Base-by-base conservation (phyloP, 2,888 invertebrate species). In the Campopleginae sp. region DNA sequence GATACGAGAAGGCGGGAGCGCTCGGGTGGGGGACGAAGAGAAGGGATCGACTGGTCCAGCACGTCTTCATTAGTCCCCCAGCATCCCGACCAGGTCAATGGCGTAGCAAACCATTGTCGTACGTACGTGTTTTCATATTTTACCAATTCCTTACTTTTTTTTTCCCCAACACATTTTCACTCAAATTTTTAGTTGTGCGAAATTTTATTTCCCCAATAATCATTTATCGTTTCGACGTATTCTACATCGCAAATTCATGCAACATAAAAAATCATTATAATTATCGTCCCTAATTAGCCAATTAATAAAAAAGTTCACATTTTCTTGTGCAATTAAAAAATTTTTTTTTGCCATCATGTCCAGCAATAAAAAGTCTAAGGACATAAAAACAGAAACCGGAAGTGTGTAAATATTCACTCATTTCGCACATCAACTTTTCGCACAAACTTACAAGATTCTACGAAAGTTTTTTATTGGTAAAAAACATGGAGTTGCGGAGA, bases 1-100 rank as follows among this genome's bases (percentile, higher is more conserved):
- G 51, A 61, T 74, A 76, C 70, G 82, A 71, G 85, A 77, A 38
- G 63, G 51, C 61, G 38, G 61, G 65, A 68, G 58, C 58, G 58
- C 58, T 58, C 14, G 31, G 75, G 71, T 84, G 58, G 75, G 44
- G 27, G 58, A 38, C 61, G 74, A 42, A 68, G 51, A 44, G 75
- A 61, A 74, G 84, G 79, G 78, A 71, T 70, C 75, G 88, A 87
- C 88, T 88, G 88, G 87, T 89, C 85, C 88, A 75, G 88, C 89
- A 89, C 89, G 88, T 89, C 89, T 89, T 89, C 89, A 89, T 89
- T 89, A 89, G 89, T 88, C 87, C 87, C 87, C 87, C 87, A 88
- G 86, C 86, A 88, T 87, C 88, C 84, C 86, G 88, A 80, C 78
- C 86, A 81, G 80, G 77, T 84, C 88, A 88, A 79, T 89, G 89